Evolutionary conservation across 2,113 vertebrate genomes (phyloP).

Genomic region (Lepidothrix coronata): DNA sequence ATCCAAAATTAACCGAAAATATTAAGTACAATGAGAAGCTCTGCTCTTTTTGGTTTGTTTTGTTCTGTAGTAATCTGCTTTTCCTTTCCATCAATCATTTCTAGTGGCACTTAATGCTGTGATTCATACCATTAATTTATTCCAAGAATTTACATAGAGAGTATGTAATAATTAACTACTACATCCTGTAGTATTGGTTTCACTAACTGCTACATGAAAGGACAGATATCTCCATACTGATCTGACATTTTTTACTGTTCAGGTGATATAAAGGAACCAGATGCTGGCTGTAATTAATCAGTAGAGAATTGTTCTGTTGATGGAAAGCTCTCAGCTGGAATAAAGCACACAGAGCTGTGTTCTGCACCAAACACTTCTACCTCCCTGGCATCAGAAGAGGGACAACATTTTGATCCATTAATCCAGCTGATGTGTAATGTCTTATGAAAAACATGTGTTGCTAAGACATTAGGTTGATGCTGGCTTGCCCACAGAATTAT

Average conservation of each 20-base stretch:
- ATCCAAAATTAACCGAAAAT: neutral
- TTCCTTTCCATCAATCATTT: neutral
- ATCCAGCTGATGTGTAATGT: neutral
- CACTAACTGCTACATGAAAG: neutral
- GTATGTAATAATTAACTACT: conserved; percentile 1
- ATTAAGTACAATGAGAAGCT: neutral
- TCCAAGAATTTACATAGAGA: neutral
- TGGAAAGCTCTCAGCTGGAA: conserved; percentile 34
- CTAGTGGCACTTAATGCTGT: neutral
- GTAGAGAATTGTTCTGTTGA: neutral
- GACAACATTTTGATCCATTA: conserved; percentile 8
- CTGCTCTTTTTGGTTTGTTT: neutral
- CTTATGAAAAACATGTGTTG: neutral
- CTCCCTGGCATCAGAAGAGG: neutral
- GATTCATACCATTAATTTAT: conserved; percentile 33
- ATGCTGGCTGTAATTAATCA: conserved; percentile 29
- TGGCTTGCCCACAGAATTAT: neutral
- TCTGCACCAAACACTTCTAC: neutral
- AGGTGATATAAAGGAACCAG: conserved; percentile 33
- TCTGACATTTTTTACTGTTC: conserved; percentile 3
- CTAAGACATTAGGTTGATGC: neutral
- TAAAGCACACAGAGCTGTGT: neutral
- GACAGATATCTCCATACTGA: neutral
- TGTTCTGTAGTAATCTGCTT: neutral
- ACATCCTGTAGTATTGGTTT: neutral